A percentile compares a stretch with the other conserved stretches of the same genome.
These are phyloP conservation scores for Trachymyrmex cornetzi DNA, from an alignment of 1,140 invertebrate genomes.

Conservation along the genomic window DNA sequence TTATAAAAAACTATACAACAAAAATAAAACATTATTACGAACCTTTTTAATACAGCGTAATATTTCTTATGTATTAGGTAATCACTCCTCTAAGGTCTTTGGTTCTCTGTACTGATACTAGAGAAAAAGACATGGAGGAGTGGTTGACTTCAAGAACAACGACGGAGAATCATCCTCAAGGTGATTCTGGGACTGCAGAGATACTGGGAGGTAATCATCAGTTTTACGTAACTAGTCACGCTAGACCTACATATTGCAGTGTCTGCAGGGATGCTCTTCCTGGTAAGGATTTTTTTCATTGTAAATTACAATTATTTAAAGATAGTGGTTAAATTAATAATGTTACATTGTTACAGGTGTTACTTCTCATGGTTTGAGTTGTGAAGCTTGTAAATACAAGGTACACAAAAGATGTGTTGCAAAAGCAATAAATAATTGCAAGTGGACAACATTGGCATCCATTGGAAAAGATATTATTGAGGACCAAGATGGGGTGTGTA, in stretches of 20 bases:
- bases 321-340: neutral
- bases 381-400: constrained; percentile 99
- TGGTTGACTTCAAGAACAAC: constrained; percentile 94
- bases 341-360: constrained; percentile 88
- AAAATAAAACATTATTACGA: neutral
- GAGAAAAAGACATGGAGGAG: constrained; percentile 94
- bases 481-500: constrained; percentile 95
- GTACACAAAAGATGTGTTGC: constrained; percentile 97
- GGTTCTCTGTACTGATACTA: constrained; percentile 93
- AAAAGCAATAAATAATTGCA: constrained; percentile 97
- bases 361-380: constrained; percentile 97
- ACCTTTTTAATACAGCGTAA: neutral
- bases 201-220: constrained; percentile 95
- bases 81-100: constrained; percentile 94
- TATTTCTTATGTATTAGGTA: constrained; percentile 88
- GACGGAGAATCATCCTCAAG: constrained; percentile 90
- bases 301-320: neutral
- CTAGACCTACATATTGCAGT: constrained; percentile 98
- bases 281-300: constrained; percentile 83
- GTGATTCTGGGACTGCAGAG: constrained; percentile 88
- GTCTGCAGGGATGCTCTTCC: constrained; percentile 97
- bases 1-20: neutral
- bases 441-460: constrained; percentile 98
- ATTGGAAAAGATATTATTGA: constrained; percentile 97
- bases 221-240: constrained; percentile 97